Percentiles rank a stretch among this genome's conserved stretches.
These are phyloP conservation scores for Orientallactaga bullata DNA, from an alignment of 2,113 vertebrate genomes.

Conservation along the genomic window DNA sequence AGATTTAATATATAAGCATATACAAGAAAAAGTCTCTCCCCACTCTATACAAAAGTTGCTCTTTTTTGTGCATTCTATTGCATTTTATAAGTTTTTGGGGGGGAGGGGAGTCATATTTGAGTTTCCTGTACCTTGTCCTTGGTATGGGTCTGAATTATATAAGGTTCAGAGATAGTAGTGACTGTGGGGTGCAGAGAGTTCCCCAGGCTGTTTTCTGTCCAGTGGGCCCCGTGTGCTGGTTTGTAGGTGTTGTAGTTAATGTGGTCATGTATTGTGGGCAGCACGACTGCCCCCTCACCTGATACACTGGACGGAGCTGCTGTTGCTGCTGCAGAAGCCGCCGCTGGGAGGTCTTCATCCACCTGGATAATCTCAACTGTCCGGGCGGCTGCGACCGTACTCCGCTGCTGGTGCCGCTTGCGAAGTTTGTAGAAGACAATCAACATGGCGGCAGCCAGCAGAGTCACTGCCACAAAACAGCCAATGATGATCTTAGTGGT, in stretches of 20 bases:
- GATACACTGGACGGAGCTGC: slow-evolving; percentile 89
- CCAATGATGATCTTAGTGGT: slow-evolving; percentile 99
- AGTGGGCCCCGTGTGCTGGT: slow-evolving; percentile 93
- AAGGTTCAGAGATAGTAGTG: slow-evolving; percentile 94
- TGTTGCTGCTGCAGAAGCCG: slow-evolving; percentile 69
- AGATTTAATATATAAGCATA: slow-evolving; percentile 97
- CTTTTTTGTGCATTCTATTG: slow-evolving; percentile 95
- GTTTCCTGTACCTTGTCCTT: slow-evolving; percentile 99
- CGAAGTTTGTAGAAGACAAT: slow-evolving; percentile 99
- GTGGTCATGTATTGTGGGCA: slow-evolving; percentile 94
- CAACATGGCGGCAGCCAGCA: slow-evolving; percentile 97
- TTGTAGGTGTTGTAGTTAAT: slow-evolving; percentile 97
- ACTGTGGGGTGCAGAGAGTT: slow-evolving; percentile 96
- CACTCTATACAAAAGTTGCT: slow-evolving; percentile 96
- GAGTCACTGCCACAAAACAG: slow-evolving; percentile 97
- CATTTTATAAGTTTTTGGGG: slow-evolving; percentile 87
- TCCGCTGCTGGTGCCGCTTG: slow-evolving; percentile 97
- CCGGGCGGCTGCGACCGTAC: slow-evolving; percentile 94
- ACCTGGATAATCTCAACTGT: slow-evolving; percentile 97
- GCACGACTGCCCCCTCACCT: slow-evolving; percentile 92
- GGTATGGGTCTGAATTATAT: slow-evolving; percentile 94
- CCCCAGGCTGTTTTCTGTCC: slow-evolving; percentile 96
- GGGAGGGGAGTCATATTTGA: slow-evolving; percentile 93
- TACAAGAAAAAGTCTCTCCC: slow-evolving; percentile 95
- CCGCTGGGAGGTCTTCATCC: slow-evolving; percentile 93